phyloP scores from a whole-genome alignment of 2,888 invertebrate species.

The Cosmopolites sordidus region DNA sequence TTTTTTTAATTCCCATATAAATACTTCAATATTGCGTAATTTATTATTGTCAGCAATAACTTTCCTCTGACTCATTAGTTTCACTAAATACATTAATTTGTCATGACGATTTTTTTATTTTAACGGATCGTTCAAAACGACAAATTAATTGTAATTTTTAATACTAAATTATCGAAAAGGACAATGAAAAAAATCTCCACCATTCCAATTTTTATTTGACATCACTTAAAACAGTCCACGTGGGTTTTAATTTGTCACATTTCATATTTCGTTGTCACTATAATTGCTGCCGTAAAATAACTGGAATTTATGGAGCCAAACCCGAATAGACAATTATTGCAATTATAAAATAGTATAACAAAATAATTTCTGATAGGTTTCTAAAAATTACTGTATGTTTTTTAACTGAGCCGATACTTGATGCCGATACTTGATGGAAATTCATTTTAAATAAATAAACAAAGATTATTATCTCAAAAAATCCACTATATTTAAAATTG shows the following conservation, averaged over 20 bases:
- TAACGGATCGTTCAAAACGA: neutral
- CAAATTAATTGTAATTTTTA: neutral
- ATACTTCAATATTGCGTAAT: too few species aligned
- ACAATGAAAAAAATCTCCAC: neutral
- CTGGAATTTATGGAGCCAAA: too few species aligned
- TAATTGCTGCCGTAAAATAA: neutral
- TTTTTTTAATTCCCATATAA: too few species aligned
- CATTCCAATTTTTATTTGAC: constrained; percentile 15
- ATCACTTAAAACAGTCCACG: constrained; percentile 12
- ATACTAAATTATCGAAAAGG: neutral
- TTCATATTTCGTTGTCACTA: constrained; percentile 10
- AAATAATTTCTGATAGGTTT: too few species aligned
- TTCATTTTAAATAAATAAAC: too few species aligned
- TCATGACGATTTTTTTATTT: neutral
- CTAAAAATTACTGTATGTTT: too few species aligned
- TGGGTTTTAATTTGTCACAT: constrained; percentile 17
- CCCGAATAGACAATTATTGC: too few species aligned
- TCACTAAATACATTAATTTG: neutral
- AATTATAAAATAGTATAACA: too few species aligned
- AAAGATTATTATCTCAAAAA: too few species aligned
- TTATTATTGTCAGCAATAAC: neutral
- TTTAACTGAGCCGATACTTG: too few species aligned
- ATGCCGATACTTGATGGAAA: too few species aligned
- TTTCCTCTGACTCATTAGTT: neutral
- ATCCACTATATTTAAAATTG: too few species aligned